phyloP scores from a whole-genome alignment of 2,797 vertebrate genomes.

The Syngnathus acus region DNA sequence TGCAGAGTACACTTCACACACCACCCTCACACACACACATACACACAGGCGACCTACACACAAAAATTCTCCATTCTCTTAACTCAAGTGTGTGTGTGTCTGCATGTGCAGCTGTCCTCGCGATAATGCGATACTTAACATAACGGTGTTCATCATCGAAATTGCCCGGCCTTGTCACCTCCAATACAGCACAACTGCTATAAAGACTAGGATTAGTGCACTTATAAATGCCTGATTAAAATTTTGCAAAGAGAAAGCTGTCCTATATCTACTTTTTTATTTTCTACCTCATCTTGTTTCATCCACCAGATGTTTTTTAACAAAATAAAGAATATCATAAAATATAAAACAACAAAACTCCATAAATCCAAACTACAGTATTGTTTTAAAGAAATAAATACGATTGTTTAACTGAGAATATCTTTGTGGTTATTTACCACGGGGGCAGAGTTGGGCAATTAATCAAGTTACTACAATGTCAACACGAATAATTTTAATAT shows the following conservation, averaged over 20 bases:
- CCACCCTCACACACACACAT: constrained; percentile 16
- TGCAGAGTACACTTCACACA: background rate
- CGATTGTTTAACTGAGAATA: background rate
- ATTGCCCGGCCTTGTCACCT: constrained; percentile 40
- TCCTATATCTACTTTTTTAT: constrained; percentile 4
- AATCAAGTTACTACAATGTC: background rate
- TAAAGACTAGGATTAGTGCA: constrained; percentile 22
- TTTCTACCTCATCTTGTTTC: constrained; percentile 3
- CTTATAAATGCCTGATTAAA: constrained; percentile 33
- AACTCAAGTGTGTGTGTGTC: constrained; percentile 9
- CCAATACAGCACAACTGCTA: constrained; percentile 27
- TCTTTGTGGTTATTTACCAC: background rate
- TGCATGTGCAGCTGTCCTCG: constrained; percentile 37
- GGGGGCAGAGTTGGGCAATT: background rate
- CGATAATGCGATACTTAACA: constrained; percentile 49
- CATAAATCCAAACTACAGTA: background rate
- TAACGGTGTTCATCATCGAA: constrained; percentile 39
- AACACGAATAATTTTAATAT: too few species aligned
- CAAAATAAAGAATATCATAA: background rate
- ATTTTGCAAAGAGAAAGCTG: constrained; percentile 20
- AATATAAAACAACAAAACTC: background rate
- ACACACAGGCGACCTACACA: background rate
- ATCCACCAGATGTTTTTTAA: background rate
- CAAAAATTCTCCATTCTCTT: background rate
- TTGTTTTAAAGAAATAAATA: background rate